phyloP scores from a whole-genome alignment of 2,888 invertebrate genomes.

The Dasysyrphus tricinctus region DNA sequence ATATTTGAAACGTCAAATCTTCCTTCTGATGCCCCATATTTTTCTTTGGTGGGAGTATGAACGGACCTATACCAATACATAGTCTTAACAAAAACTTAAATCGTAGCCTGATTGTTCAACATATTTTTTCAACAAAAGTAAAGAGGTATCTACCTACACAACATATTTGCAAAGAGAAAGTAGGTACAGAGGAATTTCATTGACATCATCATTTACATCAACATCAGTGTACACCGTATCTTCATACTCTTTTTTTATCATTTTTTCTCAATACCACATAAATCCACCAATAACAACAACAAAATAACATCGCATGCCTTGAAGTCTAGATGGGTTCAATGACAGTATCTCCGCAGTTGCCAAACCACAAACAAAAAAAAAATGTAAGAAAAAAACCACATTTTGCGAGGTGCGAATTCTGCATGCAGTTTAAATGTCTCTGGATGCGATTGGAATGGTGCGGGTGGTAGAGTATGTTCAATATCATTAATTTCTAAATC shows the following conservation, averaged over 20 bases:
- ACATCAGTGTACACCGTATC: conserved; percentile 19
- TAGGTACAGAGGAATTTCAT: conserved; percentile 38
- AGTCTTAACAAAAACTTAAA: not conserved
- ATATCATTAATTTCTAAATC: not conserved
- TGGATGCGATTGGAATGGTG: not conserved
- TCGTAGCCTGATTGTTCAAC: not conserved
- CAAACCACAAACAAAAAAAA: conserved; percentile 10
- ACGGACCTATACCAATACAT: too few relatives aligned
- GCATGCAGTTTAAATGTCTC: not conserved
- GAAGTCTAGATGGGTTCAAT: conserved; percentile 68
- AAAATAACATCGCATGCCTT: conserved; percentile 60
- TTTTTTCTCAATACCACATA: conserved; percentile 14
- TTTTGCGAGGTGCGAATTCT: conserved; percentile 28
- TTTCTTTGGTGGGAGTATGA: not conserved
- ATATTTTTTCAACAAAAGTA: not conserved
- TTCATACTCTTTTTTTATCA: conserved; percentile 14
- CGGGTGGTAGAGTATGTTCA: not conserved
- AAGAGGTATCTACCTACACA: too few relatives aligned
- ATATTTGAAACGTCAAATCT: too few relatives aligned
- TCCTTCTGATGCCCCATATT: too few relatives aligned
- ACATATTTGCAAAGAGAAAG: conserved; percentile 26
- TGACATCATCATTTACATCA: conserved; percentile 46
- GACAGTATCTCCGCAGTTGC: conserved; percentile 43
- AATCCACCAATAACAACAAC: conserved; percentile 41
- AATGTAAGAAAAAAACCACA: conserved; percentile 28